Percentiles rank a stretch among this genome's conserved stretches.
These are phyloP conservation scores for Taurulus bubalis DNA, from an alignment of 2,113 vertebrate species.

Conservation along the genomic window DNA sequence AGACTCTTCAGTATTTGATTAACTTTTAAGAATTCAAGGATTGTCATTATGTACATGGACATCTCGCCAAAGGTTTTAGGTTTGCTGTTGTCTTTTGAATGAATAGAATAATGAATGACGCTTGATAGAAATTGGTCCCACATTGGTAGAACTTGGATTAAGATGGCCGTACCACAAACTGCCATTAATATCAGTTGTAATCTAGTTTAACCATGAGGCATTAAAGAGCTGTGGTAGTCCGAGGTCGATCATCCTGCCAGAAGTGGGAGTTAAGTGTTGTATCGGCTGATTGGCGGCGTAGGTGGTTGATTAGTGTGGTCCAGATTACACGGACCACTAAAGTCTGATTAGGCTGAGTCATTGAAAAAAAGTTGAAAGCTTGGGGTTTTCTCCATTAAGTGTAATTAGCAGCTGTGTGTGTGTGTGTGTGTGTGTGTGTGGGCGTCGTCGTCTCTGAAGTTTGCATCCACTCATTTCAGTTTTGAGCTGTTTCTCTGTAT, in stretches of 20 bases:
- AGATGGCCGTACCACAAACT: not conserved
- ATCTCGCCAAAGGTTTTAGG: too few relatives aligned
- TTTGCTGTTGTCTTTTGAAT: too few relatives aligned
- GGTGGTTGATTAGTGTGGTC: slow-evolving; percentile 52
- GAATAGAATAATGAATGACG: not conserved
- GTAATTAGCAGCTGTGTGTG: slow-evolving; percentile 16
- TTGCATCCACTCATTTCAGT: not conserved
- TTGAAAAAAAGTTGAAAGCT: slow-evolving; percentile 9
- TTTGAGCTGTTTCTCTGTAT: slow-evolving; percentile 10
- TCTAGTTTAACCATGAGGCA: not conserved
- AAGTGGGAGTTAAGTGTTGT: slow-evolving; percentile 2
- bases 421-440: slow-evolving; percentile 1
- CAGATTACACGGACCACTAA: slow-evolving; percentile 46
- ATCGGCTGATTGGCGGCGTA: slow-evolving; percentile 40
- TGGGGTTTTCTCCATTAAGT: slow-evolving; percentile 33
- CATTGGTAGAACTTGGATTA: not conserved
- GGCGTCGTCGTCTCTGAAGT: slow-evolving; percentile 30
- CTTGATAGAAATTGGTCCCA: not conserved
- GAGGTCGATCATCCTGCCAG: slow-evolving; percentile 9
- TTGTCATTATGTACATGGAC: too few relatives aligned
- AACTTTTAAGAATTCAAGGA: too few relatives aligned
- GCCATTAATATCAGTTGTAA: not conserved
- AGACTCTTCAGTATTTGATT: too few relatives aligned
- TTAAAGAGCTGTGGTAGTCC: not conserved
- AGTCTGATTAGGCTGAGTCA: slow-evolving; percentile 54